Evolutionary conservation across 1,140 invertebrate genomes (phyloP), one percentile per base, ranked within the genome.

Genomic region (Aphaenogaster rudis): DNA sequence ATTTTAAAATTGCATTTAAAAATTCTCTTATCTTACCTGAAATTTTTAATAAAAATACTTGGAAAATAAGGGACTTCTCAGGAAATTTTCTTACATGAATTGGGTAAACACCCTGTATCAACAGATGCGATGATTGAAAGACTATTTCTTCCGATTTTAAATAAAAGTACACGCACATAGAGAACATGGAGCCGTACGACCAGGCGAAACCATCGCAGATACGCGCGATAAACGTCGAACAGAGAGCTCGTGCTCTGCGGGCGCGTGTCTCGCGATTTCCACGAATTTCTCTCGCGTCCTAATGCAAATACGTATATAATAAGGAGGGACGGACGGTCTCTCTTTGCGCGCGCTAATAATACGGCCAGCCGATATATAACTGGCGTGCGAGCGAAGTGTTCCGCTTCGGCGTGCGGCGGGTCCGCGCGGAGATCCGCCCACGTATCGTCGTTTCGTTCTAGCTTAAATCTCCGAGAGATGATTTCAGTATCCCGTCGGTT

Each of bases 321-420:
- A 82, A 66, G 45, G 86, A 72, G 74, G 61, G 36, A 57, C 72
- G 71, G 71, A 79, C 84, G 77, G 74, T 87, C 36, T 42, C 90
- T 88, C 61, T 86, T 64, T 86, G 80, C 48, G 63, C 9, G 67
- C 71, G 85, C 92, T 94, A 94, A 93, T 93, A 94, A 94, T 94
- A 94, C 92, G 63, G 80, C 72, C 64, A 81, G 88, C 82, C 76
- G 88, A 91, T 84, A 84, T 82, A 82, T 76, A 84, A 59, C 69
- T 42, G 28, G 52, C 28, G 52, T 86, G 90, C 87, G 63, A 87
- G 85, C 42, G 79, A 61, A 36, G 42, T 36, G 61, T 85, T 77
- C 39, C 57, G 81, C 71, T 84, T 15, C 50, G 80, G 67, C 42
- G 71, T 50, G 33, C 6, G 66, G 48, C 86, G 33, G 72, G 17